A percentile compares a stretch with the other conserved stretches of the same genome.
These are phyloP conservation scores for Hemibagrus wyckioides DNA, from an alignment of 2,113 vertebrate genomes.

Conservation along the genomic window DNA sequence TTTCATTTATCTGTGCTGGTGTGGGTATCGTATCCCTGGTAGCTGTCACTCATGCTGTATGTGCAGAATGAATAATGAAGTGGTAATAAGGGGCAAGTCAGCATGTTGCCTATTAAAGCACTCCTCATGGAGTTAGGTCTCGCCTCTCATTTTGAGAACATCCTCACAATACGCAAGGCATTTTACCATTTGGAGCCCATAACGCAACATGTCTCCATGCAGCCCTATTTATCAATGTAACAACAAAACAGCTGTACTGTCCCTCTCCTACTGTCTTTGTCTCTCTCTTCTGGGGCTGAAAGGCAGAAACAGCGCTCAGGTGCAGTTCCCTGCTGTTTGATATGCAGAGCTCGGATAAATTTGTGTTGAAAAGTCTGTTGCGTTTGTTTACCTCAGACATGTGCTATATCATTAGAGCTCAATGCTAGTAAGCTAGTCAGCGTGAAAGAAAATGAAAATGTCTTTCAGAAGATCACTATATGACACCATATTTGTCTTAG, in stretches of 20 bases:
- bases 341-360: neutral
- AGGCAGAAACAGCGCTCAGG: neutral
- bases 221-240: conserved; percentile 12
- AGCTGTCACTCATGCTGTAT: conserved; percentile 11
- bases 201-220: neutral
- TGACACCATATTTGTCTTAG: too few species aligned
- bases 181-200: neutral
- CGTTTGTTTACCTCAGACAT: neutral
- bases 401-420: neutral
- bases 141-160: neutral
- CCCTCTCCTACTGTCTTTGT: neutral
- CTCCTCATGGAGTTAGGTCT: neutral
- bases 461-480: neutral
- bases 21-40: neutral
- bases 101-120: neutral
- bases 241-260: neutral
- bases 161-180: neutral
- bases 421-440: neutral
- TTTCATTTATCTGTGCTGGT: neutral
- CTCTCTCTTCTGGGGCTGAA: neutral
- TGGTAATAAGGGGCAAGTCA: conserved; percentile 7
- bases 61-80: conserved; percentile 14
- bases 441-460: neutral
- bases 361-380: neutral
- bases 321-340: neutral